Evolutionary conservation across 1,140 invertebrate species (phyloP).

Genomic region (Radopholus similis): DNA sequence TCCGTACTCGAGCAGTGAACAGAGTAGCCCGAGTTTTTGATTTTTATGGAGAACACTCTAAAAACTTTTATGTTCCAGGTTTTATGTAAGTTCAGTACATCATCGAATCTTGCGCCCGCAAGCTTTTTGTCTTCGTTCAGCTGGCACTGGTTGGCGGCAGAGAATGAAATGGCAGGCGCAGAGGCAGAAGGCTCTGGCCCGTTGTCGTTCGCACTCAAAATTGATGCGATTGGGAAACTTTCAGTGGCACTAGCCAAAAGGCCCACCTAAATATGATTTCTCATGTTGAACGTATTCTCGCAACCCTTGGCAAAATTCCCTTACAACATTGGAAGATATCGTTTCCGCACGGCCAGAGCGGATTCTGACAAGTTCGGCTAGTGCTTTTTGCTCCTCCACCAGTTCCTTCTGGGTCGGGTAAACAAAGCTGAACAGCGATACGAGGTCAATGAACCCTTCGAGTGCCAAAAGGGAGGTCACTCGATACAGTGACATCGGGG

Average conservation of each 20-base stretch:
- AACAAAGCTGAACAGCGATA: conserved; percentile 86
- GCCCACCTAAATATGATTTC: conserved; percentile 9
- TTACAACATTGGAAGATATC: conserved; percentile 65
- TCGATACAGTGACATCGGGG: conserved; percentile 78
- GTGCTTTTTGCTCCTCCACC: conserved; percentile 74
- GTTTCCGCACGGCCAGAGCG: conserved; percentile 80
- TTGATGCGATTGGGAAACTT: conserved; percentile 8
- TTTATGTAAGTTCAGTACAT: conserved; percentile 6
- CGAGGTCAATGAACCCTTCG: conserved; percentile 76
- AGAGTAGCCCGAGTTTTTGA: conserved; percentile 87
- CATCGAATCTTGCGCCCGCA: conserved; percentile 31
- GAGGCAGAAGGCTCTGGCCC: conserved; percentile 11
- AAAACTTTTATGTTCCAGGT: conserved; percentile 7
- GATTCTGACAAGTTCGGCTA: conserved; percentile 77
- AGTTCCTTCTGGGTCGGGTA: conserved; percentile 79
- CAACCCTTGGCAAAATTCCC: too few relatives aligned
- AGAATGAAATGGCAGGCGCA: conserved; percentile 25
- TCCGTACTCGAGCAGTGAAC: conserved; percentile 79
- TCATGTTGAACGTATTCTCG: neutral
- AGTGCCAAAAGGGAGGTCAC: conserved; percentile 84
- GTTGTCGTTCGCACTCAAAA: conserved; percentile 23
- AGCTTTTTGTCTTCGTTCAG: conserved; percentile 38
- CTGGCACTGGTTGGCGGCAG: conserved; percentile 29
- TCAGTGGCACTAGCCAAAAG: conserved; percentile 9
- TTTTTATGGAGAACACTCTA: conserved; percentile 67